Evolutionary conservation across 1,140 invertebrate genomes (phyloP).

Genomic region (Achroia grisella): DNA sequence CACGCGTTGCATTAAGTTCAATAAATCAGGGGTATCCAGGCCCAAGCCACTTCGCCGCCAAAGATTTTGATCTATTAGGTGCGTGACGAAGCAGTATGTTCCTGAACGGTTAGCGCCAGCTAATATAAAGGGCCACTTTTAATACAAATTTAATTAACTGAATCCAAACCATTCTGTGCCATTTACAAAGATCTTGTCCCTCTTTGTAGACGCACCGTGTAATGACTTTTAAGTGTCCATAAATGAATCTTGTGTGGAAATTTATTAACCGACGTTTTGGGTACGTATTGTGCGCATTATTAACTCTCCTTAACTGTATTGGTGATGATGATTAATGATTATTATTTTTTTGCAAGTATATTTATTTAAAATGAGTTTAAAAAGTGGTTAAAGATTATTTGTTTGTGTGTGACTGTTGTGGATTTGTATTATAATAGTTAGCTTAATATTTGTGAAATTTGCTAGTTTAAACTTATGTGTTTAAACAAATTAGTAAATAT

Average conservation of each 20-base stretch:
- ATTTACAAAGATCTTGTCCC: conserved; percentile 52
- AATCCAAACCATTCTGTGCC: conserved; percentile 48
- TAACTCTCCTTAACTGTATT: conserved; percentile 25
- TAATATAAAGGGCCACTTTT: conserved; percentile 60
- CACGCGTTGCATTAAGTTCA: conserved; percentile 51
- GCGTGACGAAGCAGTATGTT: conserved; percentile 50
- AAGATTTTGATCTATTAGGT: conserved; percentile 70
- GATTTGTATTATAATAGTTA: too few species aligned
- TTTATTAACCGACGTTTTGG: conserved; percentile 57
- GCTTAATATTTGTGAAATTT: too few species aligned
- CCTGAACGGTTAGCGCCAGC: conserved; percentile 48
- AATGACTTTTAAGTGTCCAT: conserved; percentile 62
- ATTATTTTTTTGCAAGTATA: too few species aligned
- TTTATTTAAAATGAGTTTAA: too few species aligned
- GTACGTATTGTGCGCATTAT: conserved; percentile 44
- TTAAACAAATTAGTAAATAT: too few species aligned
- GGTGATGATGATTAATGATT: conserved; percentile 37
- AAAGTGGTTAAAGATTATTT: too few species aligned
- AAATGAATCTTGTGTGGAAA: conserved; percentile 61
- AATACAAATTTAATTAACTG: conserved; percentile 71
- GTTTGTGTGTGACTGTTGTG: too few species aligned
- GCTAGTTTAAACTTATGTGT: too few species aligned
- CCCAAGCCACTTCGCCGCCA: conserved; percentile 40
- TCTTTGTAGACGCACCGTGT: conserved; percentile 54
- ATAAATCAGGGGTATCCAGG: conserved; percentile 47